Conservation (phyloP, 92 coral and sea anemone genomes). For the Heliopora coerulea region DNA sequence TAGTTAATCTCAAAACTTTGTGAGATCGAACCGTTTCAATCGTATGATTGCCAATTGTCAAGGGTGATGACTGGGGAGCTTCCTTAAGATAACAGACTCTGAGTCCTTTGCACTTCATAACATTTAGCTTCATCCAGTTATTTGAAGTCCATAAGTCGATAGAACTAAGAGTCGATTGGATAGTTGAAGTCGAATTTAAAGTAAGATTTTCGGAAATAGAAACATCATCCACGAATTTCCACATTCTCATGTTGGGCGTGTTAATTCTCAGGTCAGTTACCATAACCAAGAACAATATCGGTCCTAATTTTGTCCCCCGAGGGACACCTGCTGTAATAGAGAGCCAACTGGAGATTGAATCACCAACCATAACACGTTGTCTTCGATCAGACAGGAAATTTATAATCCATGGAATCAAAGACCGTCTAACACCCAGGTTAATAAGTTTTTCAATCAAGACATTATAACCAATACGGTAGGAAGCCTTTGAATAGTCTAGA, state of each 20-base stretch:
- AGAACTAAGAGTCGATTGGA: constrained; percentile 13
- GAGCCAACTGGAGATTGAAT: constrained; percentile 11
- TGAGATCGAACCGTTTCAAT: constrained; percentile 21
- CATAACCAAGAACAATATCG: constrained; percentile 28
- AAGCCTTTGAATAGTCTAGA: constrained; percentile 38
- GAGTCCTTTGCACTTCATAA: constrained; percentile 27
- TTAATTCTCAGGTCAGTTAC: constrained; percentile 15
- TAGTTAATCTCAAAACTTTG: constrained; percentile 9
- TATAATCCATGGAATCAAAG: constrained; percentile 40
- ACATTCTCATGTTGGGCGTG: constrained; percentile 15
- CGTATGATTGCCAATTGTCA: constrained; percentile 25
- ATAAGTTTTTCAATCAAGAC: constrained; percentile 38
- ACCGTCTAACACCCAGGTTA: constrained; percentile 23
- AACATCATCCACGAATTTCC: constrained; percentile 37
- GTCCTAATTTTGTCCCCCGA: constrained; percentile 39
- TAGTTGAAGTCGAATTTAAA: neutral
- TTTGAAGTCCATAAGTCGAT: constrained; percentile 19
- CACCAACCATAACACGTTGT: no score
- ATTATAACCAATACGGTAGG: constrained; percentile 37
- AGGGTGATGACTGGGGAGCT: neutral
- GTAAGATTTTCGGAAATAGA: constrained; percentile 19
- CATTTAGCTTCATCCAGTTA: constrained; percentile 35
- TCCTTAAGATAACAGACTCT: constrained; percentile 1
- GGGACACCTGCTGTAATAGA: constrained; percentile 31
- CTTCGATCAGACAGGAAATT: constrained; percentile 39